A percentile compares a stretch with the other conserved stretches of the same genome.
Evolutionary conservation across 2,797 vertebrate genomes (phyloP).

Genomic region (Anniella stebbinsi): DNA sequence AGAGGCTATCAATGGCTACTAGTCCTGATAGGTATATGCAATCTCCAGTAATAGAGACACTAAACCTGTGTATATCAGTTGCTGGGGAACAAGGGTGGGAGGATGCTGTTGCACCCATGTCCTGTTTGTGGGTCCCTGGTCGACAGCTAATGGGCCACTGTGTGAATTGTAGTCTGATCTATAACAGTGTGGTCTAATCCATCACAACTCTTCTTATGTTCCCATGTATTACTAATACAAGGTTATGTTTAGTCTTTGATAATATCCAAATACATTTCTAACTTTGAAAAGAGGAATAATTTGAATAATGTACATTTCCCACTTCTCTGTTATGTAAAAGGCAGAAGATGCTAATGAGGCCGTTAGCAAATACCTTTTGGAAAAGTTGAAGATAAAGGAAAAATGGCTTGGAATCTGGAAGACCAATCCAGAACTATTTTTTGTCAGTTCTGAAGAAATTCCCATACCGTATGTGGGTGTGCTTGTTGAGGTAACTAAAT

Average conservation of each 20-base stretch:
- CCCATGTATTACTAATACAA: neutral
- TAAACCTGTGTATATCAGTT: too few relatives aligned
- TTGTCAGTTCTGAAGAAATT: conserved; percentile 68
- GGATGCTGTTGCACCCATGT: too few relatives aligned
- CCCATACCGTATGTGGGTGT: conserved; percentile 73
- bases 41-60: too few relatives aligned
- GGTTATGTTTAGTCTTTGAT: neutral
- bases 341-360: conserved; percentile 72
- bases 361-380: conserved; percentile 66
- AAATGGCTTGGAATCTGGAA: conserved; percentile 75
- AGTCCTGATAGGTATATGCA: too few relatives aligned
- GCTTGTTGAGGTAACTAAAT: conserved; percentile 65
- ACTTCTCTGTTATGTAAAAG: conserved; percentile 51
- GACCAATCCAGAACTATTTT: conserved; percentile 71
- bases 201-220: too few relatives aligned
- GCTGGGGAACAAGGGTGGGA: too few relatives aligned
- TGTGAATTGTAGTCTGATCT: too few relatives aligned
- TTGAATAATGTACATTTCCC: conserved; percentile 1
- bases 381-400: conserved; percentile 69
- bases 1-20: too few relatives aligned
- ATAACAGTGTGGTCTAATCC: too few relatives aligned
- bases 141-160: too few relatives aligned
- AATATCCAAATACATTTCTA: neutral
- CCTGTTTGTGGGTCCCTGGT: too few relatives aligned
- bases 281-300: neutral